Base-by-base conservation (phyloP, 2,113 vertebrate species). In the Forbesichthys agassizii region DNA sequence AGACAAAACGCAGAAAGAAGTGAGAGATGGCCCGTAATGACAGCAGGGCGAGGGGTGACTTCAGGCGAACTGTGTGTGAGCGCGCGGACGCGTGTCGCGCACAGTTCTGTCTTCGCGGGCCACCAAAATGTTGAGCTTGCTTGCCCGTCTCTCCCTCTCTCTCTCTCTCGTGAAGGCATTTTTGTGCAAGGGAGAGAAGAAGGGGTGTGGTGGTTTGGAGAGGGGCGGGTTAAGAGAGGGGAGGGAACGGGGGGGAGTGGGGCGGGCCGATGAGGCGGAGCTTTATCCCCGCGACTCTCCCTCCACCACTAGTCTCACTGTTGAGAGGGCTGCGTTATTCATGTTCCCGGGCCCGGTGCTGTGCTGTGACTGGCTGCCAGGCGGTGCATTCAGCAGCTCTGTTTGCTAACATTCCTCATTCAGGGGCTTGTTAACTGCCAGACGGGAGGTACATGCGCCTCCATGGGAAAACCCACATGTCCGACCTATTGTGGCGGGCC, bases 361-460 rank as follows among this genome's bases (percentile, higher is more conserved):
- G 92, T 90, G 84, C 84, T 93, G 89, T 92, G 90, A 94, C 92
- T 94, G 92, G 91, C 90, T 90, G 89, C 80, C 89, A 76, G 88
- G 94, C 94, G 73, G 94, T 95, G 93, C 95, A 95, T 95, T 93
- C 94, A 93, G 80, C 92, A 91, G 94, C 94, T 95, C 93, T 96
- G 94, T 96, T 95, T 96, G 92, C 92, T 93, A 92, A 95, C 95
- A 95, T 95, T 96, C 94, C 93, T 95, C 94, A 95, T 96, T 96
- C 94, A 95, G 91, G 93, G 95, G 94, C 94, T 94, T 93, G 94
- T 95, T 95, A 95, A 94, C 94, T 93, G 93, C 93, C 93, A 94
- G 94, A 94, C 93, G 86, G 93, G 93, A 93, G 91, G 94, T 94
- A 93, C 94, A 92, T 88, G 92, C 92, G 92, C 89, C 91, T 93